Evolutionary conservation across 2,113 vertebrate species (phyloP).

Genomic region (Ramphastos sulfuratus): DNA sequence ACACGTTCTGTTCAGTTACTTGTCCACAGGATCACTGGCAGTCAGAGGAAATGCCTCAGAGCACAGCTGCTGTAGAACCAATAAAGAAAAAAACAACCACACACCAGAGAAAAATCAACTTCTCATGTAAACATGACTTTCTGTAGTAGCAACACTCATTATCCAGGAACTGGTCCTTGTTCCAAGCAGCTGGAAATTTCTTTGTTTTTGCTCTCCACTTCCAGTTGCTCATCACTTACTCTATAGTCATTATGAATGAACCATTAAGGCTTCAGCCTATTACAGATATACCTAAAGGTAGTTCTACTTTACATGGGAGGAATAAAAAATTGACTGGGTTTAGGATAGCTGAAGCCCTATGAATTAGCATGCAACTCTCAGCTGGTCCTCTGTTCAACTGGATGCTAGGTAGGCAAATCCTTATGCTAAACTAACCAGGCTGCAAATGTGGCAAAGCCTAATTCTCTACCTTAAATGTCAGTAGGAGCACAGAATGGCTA

Average conservation of each 20-base stretch:
- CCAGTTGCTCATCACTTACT: neutral
- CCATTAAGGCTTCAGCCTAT: neutral
- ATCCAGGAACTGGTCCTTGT: neutral
- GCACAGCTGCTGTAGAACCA: neutral
- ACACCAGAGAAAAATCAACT: conserved; percentile 7
- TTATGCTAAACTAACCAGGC: conserved; percentile 25
- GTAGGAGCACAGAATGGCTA: neutral
- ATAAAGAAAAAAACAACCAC: neutral
- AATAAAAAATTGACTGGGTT: neutral
- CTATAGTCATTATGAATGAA: neutral
- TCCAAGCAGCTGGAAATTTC: neutral
- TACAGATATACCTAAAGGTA: neutral
- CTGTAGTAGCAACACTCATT: neutral
- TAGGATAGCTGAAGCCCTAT: neutral
- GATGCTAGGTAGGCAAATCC: neutral
- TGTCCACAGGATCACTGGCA: neutral
- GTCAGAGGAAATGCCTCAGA: conserved; percentile 42
- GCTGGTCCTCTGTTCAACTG: neutral
- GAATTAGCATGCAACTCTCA: neutral
- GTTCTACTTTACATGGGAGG: neutral
- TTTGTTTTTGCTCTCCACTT: neutral
- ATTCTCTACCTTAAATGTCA: neutral
- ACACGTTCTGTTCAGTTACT: neutral
- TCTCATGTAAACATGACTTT: conserved; percentile 57
- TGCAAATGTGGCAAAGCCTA: conserved; percentile 1